These are phyloP conservation scores for Schrankia costaestrigalis DNA, from an alignment of 2,888 invertebrate genomes.

Conservation along the genomic window DNA sequence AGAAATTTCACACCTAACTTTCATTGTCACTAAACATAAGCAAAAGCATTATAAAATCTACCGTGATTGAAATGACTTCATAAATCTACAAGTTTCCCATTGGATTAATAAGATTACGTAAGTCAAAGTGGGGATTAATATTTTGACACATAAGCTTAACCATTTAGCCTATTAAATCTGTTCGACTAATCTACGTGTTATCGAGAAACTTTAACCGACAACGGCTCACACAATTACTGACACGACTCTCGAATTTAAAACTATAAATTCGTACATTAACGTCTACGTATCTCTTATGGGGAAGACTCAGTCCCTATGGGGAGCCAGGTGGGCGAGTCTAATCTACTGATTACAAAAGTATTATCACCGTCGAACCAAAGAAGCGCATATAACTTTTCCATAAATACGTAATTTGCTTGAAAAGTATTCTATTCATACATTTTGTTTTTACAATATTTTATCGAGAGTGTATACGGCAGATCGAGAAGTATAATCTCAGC, in stretches of 20 bases:
- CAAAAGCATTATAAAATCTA: not conserved
- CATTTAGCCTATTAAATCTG: slow-evolving; percentile 6
- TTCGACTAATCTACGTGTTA: slow-evolving; percentile 18
- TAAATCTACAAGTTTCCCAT: slow-evolving; percentile 1
- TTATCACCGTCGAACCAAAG: slow-evolving; percentile 58
- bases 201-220: slow-evolving; percentile 14
- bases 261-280: slow-evolving; percentile 33
- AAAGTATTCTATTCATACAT: slow-evolving; percentile 53
- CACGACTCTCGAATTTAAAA: slow-evolving; percentile 21
- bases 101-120: slow-evolving; percentile 6
- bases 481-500: slow-evolving; percentile 42
- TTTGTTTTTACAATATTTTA: slow-evolving; percentile 63
- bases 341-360: slow-evolving; percentile 68
- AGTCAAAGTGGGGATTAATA: slow-evolving; percentile 5
- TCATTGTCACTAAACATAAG: too few species aligned
- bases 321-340: slow-evolving; percentile 61
- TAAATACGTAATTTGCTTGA: slow-evolving; percentile 67
- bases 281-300: slow-evolving; percentile 31
- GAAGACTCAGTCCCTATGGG: slow-evolving; percentile 40
- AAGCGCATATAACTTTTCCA: slow-evolving; percentile 55
- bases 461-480: slow-evolving; percentile 46
- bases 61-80: not conserved
- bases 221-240: slow-evolving; percentile 12
- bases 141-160: slow-evolving; percentile 17
- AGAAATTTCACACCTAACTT: too few species aligned